Conservation (phyloP, 2,797 vertebrate genomes). For the Urophycis tenuis region DNA sequence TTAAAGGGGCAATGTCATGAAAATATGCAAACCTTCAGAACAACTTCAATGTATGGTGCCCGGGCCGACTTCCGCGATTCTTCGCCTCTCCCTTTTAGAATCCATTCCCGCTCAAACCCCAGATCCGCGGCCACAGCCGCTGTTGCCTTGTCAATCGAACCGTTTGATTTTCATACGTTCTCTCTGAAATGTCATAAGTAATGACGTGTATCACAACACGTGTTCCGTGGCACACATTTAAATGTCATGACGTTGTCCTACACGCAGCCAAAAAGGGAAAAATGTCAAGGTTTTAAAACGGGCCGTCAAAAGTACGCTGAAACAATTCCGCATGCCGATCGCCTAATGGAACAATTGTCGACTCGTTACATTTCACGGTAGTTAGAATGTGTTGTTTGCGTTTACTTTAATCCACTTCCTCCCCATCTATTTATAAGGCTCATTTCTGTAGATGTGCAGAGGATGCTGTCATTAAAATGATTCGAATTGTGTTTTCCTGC, state of each 20-base stretch:
- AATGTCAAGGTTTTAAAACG: not conserved
- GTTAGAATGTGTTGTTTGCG: not conserved
- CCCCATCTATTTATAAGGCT: not conserved
- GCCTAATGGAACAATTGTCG: not conserved
- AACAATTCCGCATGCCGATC: not conserved
- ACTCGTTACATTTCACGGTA: not conserved
- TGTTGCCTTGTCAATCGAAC: not conserved
- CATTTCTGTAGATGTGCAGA: not conserved
- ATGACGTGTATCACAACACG: not conserved
- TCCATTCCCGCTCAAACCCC: no score
- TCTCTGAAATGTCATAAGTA: not conserved
- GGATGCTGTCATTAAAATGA: not conserved
- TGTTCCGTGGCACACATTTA: not conserved
- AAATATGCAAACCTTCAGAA: no score
- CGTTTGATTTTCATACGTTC: not conserved
- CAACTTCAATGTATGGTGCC: no score
- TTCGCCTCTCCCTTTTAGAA: not conserved
- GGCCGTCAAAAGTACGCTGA: not conserved
- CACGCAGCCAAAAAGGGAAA: not conserved
- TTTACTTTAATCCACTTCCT: not conserved
- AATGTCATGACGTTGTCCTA: not conserved
- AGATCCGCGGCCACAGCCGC: no score
- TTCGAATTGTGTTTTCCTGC: no score
- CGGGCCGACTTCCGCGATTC: no score
- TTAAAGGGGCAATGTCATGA: no score